A percentile compares a stretch with the other conserved stretches of the same genome.
phyloP scores from a whole-genome alignment of 2,113 vertebrate genomes.

The Procavia capensis region DNA sequence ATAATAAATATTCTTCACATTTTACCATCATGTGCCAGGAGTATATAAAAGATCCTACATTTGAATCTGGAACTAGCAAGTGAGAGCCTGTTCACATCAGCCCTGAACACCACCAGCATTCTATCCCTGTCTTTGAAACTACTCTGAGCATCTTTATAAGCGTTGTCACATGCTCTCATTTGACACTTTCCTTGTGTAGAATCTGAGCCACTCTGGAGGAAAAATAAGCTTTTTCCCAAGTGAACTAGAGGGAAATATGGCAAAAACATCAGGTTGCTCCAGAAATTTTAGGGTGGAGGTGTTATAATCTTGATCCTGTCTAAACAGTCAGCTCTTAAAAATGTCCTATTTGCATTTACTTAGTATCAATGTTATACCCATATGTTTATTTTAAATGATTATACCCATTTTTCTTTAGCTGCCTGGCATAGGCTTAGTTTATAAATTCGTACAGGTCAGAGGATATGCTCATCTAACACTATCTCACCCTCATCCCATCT shows the following conservation, averaged over 20 bases:
- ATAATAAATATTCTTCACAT: not conserved
- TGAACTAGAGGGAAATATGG: not conserved
- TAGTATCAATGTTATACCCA: conserved; percentile 1
- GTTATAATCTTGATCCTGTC: not conserved
- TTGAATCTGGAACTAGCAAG: not conserved
- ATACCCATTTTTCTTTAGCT: not conserved
- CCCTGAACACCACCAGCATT: not conserved
- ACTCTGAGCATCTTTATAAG: not conserved
- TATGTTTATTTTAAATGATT: conserved; percentile 29
- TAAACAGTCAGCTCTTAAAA: not conserved
- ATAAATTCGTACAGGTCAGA: not conserved
- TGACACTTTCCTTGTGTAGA: not conserved
- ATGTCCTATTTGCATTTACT: conserved; percentile 21
- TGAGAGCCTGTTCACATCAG: not conserved
- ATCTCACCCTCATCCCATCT: not conserved
- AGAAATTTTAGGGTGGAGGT: not conserved
- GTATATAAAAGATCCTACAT: not conserved
- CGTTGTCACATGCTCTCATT: not conserved
- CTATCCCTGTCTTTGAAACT: not conserved
- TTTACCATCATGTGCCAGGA: not conserved
- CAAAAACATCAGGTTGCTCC: not conserved
- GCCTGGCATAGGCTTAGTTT: not conserved
- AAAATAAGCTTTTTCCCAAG: not conserved
- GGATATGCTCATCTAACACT: not conserved
- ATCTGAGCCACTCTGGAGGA: not conserved